Conservation (phyloP, 2,888 invertebrate genomes). For the Lithosia quadra region DNA sequence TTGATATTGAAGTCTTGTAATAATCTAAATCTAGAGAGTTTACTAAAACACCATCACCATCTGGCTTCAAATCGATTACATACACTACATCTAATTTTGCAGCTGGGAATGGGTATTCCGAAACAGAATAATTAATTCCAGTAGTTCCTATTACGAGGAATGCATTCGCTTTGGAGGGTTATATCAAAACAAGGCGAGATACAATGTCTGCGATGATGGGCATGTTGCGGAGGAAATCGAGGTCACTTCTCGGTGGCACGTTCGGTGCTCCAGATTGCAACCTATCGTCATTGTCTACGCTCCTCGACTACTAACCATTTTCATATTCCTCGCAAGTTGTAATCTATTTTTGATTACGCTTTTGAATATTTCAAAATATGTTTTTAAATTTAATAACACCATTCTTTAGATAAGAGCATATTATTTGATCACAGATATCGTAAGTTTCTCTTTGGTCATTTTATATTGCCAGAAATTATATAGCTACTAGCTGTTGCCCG, state of each 20-base stretch:
- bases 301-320: constrained; percentile 38
- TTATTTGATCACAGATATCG: too few relatives aligned
- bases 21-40: not conserved
- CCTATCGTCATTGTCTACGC: constrained; percentile 39
- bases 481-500: too few relatives aligned
- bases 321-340: constrained; percentile 27
- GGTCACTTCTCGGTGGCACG: constrained; percentile 52
- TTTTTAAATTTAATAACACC: not conserved
- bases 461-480: too few relatives aligned
- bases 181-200: constrained; percentile 39
- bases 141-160: constrained; percentile 41
- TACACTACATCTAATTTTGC: constrained; percentile 44
- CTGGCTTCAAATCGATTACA: not conserved
- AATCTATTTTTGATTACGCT: not conserved
- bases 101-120: constrained; percentile 24
- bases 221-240: constrained; percentile 59
- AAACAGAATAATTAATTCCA: constrained; percentile 40
- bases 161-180: constrained; percentile 30
- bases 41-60: not conserved
- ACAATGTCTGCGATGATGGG: constrained; percentile 58
- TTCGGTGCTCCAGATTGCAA: constrained; percentile 59
- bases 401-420: not conserved
- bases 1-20: too few relatives aligned
- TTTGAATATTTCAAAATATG: not conserved
- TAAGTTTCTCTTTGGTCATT: too few relatives aligned